Evolutionary conservation across 2,888 invertebrate species (phyloP).

Genomic region (Operophtera brumata): DNA sequence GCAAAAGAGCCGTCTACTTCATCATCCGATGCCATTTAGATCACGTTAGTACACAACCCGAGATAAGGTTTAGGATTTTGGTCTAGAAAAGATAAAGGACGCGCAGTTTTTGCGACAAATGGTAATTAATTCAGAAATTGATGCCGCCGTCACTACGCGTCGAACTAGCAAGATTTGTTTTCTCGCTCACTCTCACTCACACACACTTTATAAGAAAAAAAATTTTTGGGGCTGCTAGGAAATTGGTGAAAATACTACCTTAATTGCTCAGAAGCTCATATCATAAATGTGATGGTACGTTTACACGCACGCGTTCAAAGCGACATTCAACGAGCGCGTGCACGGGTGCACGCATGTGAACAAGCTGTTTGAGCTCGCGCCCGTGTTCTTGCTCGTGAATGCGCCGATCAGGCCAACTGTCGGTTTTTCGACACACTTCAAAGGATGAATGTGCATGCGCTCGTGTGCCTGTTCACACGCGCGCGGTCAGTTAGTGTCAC

Average conservation of each 20-base stretch:
- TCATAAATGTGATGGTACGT: too few species aligned
- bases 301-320: too few species aligned
- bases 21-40: conserved; percentile 91
- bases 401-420: too few species aligned
- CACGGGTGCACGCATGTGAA: too few species aligned
- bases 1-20: conserved; percentile 93
- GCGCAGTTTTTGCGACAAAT: conserved; percentile 81
- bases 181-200: too few species aligned
- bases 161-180: conserved; percentile 60
- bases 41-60: conserved; percentile 64
- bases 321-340: too few species aligned
- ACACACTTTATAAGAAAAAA: conserved; percentile 48
- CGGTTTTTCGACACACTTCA: too few species aligned
- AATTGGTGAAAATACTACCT: neutral
- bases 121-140: conserved; percentile 81
- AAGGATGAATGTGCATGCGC: too few species aligned
- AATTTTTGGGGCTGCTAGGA: conserved; percentile 40
- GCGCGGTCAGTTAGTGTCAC: too few species aligned
- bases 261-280: neutral
- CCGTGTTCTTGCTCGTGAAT: too few species aligned
- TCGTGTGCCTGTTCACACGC: too few species aligned
- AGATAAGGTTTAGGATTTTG: conserved; percentile 63
- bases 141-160: conserved; percentile 78
- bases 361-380: too few species aligned
- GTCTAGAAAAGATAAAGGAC: conserved; percentile 77